Conservation (phyloP, 2,888 invertebrate genomes). For the Noctua janthe region DNA sequence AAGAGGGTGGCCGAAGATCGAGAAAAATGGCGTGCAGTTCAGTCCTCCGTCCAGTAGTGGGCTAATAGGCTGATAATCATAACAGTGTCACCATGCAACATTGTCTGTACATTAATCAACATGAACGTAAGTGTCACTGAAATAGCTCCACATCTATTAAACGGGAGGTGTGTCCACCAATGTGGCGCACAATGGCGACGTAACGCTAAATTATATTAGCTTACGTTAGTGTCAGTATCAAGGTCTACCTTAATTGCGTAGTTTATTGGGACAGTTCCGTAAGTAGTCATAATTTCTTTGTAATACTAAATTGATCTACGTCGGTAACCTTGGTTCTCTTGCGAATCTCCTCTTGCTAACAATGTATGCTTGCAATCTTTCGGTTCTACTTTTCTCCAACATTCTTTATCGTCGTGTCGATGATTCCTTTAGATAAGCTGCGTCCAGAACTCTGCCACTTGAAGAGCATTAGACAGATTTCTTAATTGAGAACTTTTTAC, state of each 20-base stretch:
- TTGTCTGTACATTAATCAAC: constrained; percentile 10
- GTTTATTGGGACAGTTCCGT: neutral
- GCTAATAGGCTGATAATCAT: too few species aligned
- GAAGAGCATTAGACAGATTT: neutral
- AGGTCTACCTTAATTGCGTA: constrained; percentile 38
- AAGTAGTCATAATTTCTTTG: neutral
- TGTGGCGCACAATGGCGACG: constrained; percentile 23
- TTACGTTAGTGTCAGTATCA: constrained; percentile 51
- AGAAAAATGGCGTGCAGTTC: neutral
- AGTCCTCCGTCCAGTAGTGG: too few species aligned
- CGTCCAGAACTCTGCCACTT: neutral
- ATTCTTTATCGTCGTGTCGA: neutral
- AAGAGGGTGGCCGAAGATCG: neutral
- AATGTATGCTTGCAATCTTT: neutral
- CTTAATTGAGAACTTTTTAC: neutral
- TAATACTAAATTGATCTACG: neutral
- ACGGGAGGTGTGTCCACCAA: constrained; percentile 28
- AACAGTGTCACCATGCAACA: neutral
- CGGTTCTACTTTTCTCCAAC: neutral
- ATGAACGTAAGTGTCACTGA: neutral
- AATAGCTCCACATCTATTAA: constrained; percentile 29
- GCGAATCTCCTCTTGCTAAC: neutral
- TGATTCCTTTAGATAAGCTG: neutral
- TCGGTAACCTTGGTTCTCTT: too few species aligned
- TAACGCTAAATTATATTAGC: constrained; percentile 51